Evolutionary conservation across 1,140 invertebrate genomes (phyloP), one percentile per base, ranked within the genome.

Genomic region (Luehdorfia chinensis): DNA sequence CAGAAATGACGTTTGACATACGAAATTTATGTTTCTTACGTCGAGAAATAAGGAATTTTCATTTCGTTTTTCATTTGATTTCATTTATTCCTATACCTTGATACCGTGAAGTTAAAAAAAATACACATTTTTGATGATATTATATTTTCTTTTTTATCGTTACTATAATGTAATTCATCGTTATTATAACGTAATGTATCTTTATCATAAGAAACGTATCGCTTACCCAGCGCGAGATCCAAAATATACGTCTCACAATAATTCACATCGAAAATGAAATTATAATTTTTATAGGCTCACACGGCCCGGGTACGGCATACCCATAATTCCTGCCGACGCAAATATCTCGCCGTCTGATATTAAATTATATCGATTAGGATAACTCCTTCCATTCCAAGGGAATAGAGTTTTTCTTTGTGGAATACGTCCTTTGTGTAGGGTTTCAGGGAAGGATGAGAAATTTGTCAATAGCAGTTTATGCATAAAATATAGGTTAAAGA

Each of bases 301-400:
- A 30, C 39, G 25, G 36, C 30, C 9, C 19, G 28, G 28, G 15
- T 7, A 9, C 7, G 32, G 32, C 32, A 27, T 11, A 4, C 9
- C 15, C 25, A 11, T 43, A 30, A 43, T 27, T 43, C 21, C 6
- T 25, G 23, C 39, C 25, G n/a, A 30, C 25, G 39, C 39, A 41
- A 41, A 41, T 41, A 43, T 43, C 37, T 41, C 39, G 27, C 39
- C 27, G 14, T 14, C 15, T 12, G n/a, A 43, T 43, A 43, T 43
- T 43, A 43, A 43, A 43, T 43, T 43, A 43, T 43, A 43, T 43
- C 39, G 39, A 43, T 43, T 43, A 43, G 39, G 39, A 43, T 43
- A 43, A 43, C 39, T 34, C 33, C 37, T 43, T 30, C n/a, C 39
- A 39, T 39, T 39, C 21, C 19, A 13, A 14, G 25, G 39, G 16